Evolutionary conservation across 2,888 invertebrate species (phyloP).

Genomic region (Perithous albicinctus): DNA sequence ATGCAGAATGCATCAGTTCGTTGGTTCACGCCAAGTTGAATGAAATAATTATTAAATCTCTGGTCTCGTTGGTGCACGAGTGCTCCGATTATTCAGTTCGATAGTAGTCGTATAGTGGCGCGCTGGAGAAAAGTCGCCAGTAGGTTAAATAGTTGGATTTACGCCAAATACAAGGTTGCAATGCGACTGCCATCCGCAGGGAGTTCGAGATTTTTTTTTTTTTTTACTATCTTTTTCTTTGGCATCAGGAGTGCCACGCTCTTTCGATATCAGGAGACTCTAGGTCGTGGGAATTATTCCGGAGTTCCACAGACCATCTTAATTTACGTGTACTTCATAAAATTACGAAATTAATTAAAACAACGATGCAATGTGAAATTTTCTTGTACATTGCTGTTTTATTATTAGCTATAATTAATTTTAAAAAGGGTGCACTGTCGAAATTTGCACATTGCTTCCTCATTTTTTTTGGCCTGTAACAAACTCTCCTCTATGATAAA

Average conservation of each 20-base stretch:
- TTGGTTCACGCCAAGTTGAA: constrained; percentile 69
- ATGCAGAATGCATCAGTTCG: constrained; percentile 64
- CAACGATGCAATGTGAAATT: constrained; percentile 25
- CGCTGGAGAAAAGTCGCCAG: constrained; percentile 18
- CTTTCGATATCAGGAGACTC: neutral
- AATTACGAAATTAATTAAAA: constrained; percentile 16
- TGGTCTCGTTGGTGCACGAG: constrained; percentile 38
- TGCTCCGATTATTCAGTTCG: constrained; percentile 67
- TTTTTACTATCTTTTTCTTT: constrained; percentile 2
- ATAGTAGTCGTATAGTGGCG: constrained; percentile 32
- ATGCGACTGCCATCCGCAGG: constrained; percentile 51
- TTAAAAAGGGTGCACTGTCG: too few relatives aligned
- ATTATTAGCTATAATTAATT: too few relatives aligned
- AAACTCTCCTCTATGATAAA: too few relatives aligned
- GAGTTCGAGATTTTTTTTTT: constrained; percentile 22
- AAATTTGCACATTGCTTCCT: too few relatives aligned
- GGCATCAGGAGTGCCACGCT: neutral
- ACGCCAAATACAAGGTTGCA: constrained; percentile 54
- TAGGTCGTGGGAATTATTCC: constrained; percentile 1
- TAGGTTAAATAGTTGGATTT: constrained; percentile 60
- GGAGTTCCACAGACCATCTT: constrained; percentile 39
- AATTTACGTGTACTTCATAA: constrained; percentile 69
- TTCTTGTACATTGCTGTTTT: too few relatives aligned
- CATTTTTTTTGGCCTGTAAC: too few relatives aligned
- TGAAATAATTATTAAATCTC: constrained; percentile 72